These are phyloP conservation scores for Brachionus angularis DNA, from an alignment of 1,140 invertebrate species.

Conservation along the genomic window DNA sequence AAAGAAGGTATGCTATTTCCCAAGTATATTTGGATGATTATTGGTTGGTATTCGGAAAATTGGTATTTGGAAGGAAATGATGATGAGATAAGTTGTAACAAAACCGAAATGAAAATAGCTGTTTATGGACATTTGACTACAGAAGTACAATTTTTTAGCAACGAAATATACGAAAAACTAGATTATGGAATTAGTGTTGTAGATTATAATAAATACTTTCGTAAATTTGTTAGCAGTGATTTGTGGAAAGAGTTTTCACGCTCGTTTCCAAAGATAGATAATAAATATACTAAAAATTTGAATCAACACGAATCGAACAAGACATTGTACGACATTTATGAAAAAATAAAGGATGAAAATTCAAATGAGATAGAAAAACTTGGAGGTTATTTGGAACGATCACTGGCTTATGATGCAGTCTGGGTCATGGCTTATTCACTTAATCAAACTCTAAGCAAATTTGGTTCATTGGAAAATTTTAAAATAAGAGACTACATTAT, in stretches of 20 bases:
- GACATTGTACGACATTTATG: conserved; percentile 41
- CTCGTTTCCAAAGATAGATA: conserved; percentile 7
- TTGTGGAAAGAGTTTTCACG: conserved; percentile 2
- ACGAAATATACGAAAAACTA: conserved; percentile 21
- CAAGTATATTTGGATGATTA: conserved; percentile 98
- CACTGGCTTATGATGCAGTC: conserved; percentile 95
- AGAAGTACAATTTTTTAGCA: conserved; percentile 65
- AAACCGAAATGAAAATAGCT: conserved; percentile 81
- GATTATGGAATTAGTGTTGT: conserved; percentile 34
- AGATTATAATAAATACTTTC: conserved; percentile 24
- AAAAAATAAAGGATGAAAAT: conserved; percentile 24
- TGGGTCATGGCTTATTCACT: conserved; percentile 95
- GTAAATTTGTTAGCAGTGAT: conserved; percentile 30
- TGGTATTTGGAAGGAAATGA: conserved; percentile 86
- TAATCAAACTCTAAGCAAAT: conserved; percentile 70
- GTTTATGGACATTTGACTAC: conserved; percentile 96
- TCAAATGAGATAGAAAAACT: conserved; percentile 51
- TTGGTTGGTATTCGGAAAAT: conserved; percentile 99
- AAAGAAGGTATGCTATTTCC: conserved; percentile 89
- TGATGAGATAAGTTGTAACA: conserved; percentile 83
- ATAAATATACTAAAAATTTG: conserved; percentile 36
- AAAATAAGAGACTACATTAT: conserved; percentile 93
- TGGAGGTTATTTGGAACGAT: conserved; percentile 89
- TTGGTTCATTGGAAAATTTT: conserved; percentile 74
- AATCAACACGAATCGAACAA: conserved; percentile 37